These are phyloP conservation scores for Uropsilus gracilis DNA, from an alignment of 2,113 vertebrate species.

Conservation along the genomic window DNA sequence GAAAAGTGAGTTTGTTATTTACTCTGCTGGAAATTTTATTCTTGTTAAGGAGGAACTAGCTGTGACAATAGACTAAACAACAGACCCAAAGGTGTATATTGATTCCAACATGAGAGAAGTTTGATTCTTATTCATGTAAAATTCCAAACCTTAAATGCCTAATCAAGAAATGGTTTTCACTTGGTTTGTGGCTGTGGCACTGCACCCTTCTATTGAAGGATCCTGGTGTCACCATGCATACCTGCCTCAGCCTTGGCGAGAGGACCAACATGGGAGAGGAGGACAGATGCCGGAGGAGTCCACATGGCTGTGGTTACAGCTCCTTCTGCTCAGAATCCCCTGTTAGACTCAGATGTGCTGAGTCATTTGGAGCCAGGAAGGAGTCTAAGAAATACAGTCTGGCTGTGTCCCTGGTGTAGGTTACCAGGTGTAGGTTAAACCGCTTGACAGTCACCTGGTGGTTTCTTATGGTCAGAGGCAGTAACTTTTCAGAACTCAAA, in stretches of 20 bases:
- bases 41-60: neutral
- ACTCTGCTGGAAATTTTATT: neutral
- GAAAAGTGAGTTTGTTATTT: neutral
- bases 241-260: no score
- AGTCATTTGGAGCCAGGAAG: no score
- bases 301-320: no score
- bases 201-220: neutral
- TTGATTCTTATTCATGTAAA: neutral
- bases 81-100: neutral
- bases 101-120: neutral
- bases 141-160: neutral
- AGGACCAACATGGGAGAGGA: no score
- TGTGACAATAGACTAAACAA: neutral
- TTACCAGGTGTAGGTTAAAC: no score
- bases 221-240: no score
- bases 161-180: neutral
- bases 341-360: no score
- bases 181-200: rapidly evolving
- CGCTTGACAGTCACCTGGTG: neutral
- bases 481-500: neutral
- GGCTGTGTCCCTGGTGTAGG: no score
- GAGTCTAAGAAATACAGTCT: neutral
- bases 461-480: no score
- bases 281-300: neutral
- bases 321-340: no score